These are phyloP conservation scores for Watersipora subatra DNA, from an alignment of 1,140 invertebrate species.

Conservation along the genomic window DNA sequence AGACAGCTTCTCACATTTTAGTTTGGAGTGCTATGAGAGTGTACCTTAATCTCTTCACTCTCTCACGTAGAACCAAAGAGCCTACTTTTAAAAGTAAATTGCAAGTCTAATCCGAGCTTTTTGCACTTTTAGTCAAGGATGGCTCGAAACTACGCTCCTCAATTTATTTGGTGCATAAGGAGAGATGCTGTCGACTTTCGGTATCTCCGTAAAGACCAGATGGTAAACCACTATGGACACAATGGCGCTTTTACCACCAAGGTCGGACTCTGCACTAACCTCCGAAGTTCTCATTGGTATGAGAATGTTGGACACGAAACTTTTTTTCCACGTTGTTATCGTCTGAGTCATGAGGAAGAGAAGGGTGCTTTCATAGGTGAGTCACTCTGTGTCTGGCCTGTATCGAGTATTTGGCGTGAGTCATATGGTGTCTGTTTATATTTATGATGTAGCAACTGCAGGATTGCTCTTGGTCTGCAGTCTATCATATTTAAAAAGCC, in stretches of 20 bases:
- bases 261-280: conserved; percentile 57
- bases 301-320: conserved; percentile 64
- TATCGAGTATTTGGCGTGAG: too few species aligned
- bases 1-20: too few species aligned
- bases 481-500: too few species aligned
- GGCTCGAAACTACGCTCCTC: conserved; percentile 47
- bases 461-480: too few species aligned
- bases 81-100: too few species aligned
- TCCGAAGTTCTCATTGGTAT: conserved; percentile 78
- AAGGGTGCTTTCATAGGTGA: conserved; percentile 61
- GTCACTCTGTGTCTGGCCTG: neutral
- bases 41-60: too few species aligned
- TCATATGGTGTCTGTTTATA: too few species aligned
- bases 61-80: too few species aligned
- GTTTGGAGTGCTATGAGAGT: too few species aligned
- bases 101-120: too few species aligned
- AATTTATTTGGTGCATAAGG: conserved; percentile 75
- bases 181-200: conserved; percentile 62
- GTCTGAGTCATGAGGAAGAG: conserved; percentile 58
- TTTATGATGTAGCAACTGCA: too few species aligned
- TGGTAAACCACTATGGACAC: conserved; percentile 62
- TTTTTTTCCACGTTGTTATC: conserved; percentile 71
- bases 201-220: conserved; percentile 49
- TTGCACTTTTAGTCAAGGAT: conserved; percentile 41
- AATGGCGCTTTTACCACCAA: conserved; percentile 72